Evolutionary conservation across 2,113 vertebrate species (phyloP), one percentile per base, ranked within the genome.

Genomic region (Pelobates fuscus): DNA sequence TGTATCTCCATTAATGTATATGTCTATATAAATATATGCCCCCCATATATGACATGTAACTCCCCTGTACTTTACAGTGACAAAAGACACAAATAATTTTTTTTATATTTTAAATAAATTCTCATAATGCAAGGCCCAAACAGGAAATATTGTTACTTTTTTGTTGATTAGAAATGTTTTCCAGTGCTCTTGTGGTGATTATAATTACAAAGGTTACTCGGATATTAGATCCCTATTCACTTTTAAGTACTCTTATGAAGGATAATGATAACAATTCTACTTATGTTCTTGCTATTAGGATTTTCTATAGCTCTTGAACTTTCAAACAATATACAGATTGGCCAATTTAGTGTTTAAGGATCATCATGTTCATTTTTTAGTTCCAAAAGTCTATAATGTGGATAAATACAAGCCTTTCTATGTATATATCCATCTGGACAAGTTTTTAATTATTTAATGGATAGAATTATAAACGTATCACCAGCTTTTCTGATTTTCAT

Each of bases 161-260:
- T 32, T 57, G 15, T 64, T 66, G 61, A 74, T 74, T 74, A 58
- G 49, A 25, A 58, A 26, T 65, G 29, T 54, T 64, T 54, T 57
- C 8, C 61, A 66, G 62, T n/a, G 30, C 71, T 66, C 62, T 74
- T 74, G 30, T 66, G 20, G 23, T 74, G 61, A 66, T 74, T 74
- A 52, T 52, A 74, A 58, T 74, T 74, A 43, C 55, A 7, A 8
- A 65, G 3, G 61, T 29, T 57, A 66, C 17, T 43, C 49, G 30
- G 49, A 8, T 27, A 54, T 66, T 30, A 58, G 20, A 58, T 37
- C 30, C 57, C 18, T 55, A 58, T 66, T 66, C 62, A 26, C 18
- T 74, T 66, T 26, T n/a, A 66, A 74, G 62, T 37, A 49, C 71
- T 58, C 52, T 74, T 11, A 66, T 55, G 17, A 21, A 58, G 12